Conservation (phyloP, 1,140 invertebrate species). For the Bombyx mandarina region DNA sequence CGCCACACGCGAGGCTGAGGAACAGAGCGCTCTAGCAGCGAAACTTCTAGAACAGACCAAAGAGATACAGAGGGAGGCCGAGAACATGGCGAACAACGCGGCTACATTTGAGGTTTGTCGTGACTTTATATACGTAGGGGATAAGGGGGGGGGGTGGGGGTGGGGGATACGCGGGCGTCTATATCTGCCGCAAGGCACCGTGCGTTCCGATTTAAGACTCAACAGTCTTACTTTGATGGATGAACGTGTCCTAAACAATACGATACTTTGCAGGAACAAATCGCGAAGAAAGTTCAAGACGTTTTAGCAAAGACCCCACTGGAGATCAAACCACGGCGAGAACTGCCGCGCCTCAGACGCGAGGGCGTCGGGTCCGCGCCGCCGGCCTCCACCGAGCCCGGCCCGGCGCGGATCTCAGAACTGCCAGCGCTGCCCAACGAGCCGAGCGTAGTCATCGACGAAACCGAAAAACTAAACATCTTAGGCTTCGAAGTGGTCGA, state of each 20-base stretch:
- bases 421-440: not conserved
- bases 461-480: constrained; percentile 25
- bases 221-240: no score
- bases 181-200: no score
- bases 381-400: not conserved
- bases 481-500: constrained; percentile 32
- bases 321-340: constrained; percentile 78
- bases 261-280: constrained; percentile 74
- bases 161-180: no score
- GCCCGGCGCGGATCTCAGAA: not conserved
- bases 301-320: constrained; percentile 80
- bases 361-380: not conserved
- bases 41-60: constrained; percentile 16
- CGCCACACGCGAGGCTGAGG: constrained; percentile 53
- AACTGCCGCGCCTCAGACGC: constrained; percentile 55
- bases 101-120: constrained; percentile 73
- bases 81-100: constrained; percentile 60
- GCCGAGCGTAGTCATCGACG: constrained; percentile 9
- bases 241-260: no score
- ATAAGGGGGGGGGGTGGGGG: not conserved
- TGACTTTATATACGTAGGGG: not conserved
- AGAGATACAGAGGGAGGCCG: constrained; percentile 14
- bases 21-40: constrained; percentile 28
- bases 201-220: no score
- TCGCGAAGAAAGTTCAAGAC: constrained; percentile 76